Percentiles rank a stretch among this genome's conserved stretches.
Evolutionary conservation across 1,140 invertebrate genomes (phyloP).

Genomic region (Aphaenogaster ashmeadi): DNA sequence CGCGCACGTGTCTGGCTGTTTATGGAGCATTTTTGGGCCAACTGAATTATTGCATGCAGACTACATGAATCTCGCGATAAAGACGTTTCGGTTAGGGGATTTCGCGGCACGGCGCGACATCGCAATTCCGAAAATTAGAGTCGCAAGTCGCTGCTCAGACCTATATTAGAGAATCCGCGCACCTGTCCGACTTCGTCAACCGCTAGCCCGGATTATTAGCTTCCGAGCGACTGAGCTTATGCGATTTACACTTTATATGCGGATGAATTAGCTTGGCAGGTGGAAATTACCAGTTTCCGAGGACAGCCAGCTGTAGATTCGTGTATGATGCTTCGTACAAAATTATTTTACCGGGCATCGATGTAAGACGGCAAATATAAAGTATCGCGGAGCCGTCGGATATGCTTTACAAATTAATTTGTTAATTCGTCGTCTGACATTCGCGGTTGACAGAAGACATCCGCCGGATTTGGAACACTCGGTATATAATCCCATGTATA

Average conservation of each 20-base stretch:
- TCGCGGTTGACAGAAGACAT: conserved; percentile 35
- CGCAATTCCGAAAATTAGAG: conserved; percentile 69
- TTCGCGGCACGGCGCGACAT: conserved; percentile 26
- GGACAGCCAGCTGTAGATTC: neutral
- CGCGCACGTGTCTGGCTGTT: neutral
- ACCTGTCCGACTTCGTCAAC: conserved; percentile 68
- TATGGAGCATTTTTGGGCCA: conserved; percentile 67
- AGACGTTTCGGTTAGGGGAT: conserved; percentile 64
- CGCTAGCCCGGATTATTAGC: conserved; percentile 69
- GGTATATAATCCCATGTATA: conserved; percentile 2
- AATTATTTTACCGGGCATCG: conserved; percentile 31
- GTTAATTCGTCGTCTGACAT: conserved; percentile 6
- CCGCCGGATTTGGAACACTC: conserved; percentile 8
- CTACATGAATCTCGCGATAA: conserved; percentile 69
- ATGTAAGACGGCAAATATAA: conserved; percentile 2
- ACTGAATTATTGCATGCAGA: conserved; percentile 54
- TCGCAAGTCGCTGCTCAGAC: conserved; percentile 39
- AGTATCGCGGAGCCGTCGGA: conserved; percentile 11
- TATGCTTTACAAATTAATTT: conserved; percentile 35
- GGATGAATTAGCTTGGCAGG: conserved; percentile 62
- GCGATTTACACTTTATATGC: conserved; percentile 68
- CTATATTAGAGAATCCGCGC: conserved; percentile 67
- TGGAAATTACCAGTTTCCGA: conserved; percentile 55
- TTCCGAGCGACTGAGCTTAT: conserved; percentile 52
- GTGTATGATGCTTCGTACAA: neutral